These are phyloP conservation scores for Columba guinea DNA, from an alignment of 2,797 vertebrate genomes.

Conservation along the genomic window DNA sequence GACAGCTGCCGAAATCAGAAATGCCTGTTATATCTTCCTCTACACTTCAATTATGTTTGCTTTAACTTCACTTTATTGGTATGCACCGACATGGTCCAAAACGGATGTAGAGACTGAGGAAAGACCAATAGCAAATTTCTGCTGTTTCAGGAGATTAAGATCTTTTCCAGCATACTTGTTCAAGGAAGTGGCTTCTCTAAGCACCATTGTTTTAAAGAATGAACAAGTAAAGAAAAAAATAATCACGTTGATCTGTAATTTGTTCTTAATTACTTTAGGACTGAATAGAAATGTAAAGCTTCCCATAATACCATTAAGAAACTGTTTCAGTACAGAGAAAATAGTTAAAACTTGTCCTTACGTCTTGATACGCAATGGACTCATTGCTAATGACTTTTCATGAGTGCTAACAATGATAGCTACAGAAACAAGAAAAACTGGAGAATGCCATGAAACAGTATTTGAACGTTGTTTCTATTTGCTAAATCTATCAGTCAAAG, in stretches of 20 bases:
- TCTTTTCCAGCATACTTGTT: not conserved
- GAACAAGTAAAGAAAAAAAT: not conserved
- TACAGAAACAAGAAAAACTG: not conserved
- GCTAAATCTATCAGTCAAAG: not conserved
- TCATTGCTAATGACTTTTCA: not conserved
- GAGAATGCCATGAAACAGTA: not conserved
- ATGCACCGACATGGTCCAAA: not conserved
- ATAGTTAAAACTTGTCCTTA: not conserved
- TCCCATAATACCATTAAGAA: not conserved
- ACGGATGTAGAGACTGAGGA: not conserved
- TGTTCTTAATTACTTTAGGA: not conserved
- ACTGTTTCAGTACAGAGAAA: not conserved
- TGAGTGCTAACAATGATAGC: not conserved
- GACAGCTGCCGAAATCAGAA: not conserved
- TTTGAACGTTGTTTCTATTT: not conserved
- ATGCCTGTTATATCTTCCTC: not conserved
- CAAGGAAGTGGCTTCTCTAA: not conserved
- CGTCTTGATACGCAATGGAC: accelerated
- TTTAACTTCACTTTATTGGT: not conserved
- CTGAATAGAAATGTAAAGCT: not conserved
- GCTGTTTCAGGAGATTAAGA: not conserved
- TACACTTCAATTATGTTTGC: not conserved
- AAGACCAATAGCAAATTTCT: not conserved
- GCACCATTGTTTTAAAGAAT: not conserved
- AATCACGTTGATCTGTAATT: not conserved